Conservation (phyloP, 1,140 invertebrate genomes). For the Zelostemma sp. region DNA sequence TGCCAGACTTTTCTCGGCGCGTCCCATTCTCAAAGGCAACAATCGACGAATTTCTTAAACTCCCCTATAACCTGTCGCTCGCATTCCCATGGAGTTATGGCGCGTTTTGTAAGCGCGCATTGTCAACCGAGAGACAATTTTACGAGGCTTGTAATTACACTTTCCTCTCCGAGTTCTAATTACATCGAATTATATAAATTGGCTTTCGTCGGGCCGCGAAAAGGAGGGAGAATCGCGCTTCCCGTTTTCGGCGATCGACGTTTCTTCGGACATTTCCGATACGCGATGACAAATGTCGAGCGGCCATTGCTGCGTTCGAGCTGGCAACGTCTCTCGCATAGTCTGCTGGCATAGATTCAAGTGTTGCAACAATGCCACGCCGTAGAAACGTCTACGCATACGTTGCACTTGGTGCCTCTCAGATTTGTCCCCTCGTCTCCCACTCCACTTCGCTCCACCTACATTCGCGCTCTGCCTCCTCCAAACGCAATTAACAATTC, state of each 20-base stretch:
- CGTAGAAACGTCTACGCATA: slow-evolving; percentile 29
- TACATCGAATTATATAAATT: neutral
- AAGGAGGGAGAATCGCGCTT: neutral
- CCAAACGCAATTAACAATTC: slow-evolving; percentile 43
- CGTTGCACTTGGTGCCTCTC: slow-evolving; percentile 30
- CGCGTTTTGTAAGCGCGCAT: slow-evolving; percentile 48
- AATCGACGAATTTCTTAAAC: slow-evolving; percentile 46
- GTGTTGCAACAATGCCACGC: slow-evolving; percentile 53
- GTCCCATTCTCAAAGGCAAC: slow-evolving; percentile 33
- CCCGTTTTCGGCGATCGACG: slow-evolving; percentile 1
- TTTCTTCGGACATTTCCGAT: too few relatives aligned
- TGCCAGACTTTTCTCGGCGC: slow-evolving; percentile 1
- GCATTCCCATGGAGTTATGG: slow-evolving; percentile 51
- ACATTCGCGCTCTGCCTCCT: slow-evolving; percentile 41
- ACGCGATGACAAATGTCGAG: slow-evolving; percentile 20
- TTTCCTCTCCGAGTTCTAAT: neutral
- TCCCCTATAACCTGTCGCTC: slow-evolving; percentile 39
- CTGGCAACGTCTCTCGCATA: slow-evolving; percentile 39
- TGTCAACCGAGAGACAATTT: slow-evolving; percentile 45
- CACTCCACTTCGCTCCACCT: slow-evolving; percentile 41
- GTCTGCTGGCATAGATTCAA: slow-evolving; percentile 60
- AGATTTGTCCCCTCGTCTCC: slow-evolving; percentile 19
- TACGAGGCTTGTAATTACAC: slow-evolving; percentile 44
- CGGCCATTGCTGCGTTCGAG: slow-evolving; percentile 37
- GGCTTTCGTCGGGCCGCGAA: neutral